phyloP scores from a whole-genome alignment of 2,888 invertebrate species.

The Andrena marginata region DNA sequence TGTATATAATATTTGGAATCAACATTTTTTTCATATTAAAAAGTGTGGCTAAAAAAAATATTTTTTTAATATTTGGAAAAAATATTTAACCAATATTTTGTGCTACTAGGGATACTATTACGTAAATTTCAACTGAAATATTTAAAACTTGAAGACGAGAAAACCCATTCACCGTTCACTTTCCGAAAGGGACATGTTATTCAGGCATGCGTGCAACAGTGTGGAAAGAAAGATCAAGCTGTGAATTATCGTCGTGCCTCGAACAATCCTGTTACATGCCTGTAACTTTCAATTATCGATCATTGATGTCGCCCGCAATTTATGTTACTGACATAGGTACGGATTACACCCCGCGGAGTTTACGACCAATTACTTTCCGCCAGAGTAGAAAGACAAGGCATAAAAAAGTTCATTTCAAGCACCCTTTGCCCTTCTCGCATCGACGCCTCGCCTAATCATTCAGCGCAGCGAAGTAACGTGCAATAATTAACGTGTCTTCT shows the following conservation, averaged over 20 bases:
- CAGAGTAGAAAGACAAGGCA: background rate
- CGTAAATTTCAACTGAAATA: background rate
- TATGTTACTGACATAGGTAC: background rate
- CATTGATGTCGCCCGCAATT: no score
- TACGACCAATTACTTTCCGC: background rate
- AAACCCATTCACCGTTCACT: background rate
- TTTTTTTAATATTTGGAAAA: no score
- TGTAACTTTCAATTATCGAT: conserved; percentile 6
- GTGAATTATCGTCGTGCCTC: background rate
- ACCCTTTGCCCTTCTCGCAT: conserved; percentile 3
- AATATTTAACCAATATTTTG: no score
- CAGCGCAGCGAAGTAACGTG: background rate
- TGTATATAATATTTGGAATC: no score
- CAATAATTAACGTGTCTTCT: conserved; percentile 14
- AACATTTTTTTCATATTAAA: no score
- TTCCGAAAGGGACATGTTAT: background rate
- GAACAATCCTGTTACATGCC: background rate
- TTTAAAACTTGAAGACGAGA: background rate
- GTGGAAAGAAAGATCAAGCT: background rate
- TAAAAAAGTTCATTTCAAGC: background rate
- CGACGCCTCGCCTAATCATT: background rate
- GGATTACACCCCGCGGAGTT: background rate
- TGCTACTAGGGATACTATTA: no score
- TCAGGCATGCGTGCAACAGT: background rate
- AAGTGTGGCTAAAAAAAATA: no score